These are phyloP conservation scores for Sula dactylatra DNA, from an alignment of 2,113 vertebrate species.

Conservation along the genomic window DNA sequence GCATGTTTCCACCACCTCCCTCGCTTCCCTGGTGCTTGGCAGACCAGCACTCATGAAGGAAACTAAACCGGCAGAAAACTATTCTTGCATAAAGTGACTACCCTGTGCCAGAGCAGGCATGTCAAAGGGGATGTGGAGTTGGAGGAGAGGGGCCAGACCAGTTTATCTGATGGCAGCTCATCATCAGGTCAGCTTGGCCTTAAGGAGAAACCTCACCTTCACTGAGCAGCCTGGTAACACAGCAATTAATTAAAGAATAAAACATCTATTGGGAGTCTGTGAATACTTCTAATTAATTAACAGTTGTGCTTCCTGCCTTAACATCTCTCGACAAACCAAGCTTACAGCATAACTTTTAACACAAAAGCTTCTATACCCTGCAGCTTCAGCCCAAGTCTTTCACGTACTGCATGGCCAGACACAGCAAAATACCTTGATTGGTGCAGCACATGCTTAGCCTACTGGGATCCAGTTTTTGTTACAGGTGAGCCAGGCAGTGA, in stretches of 20 bases:
- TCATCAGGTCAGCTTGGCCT: background rate
- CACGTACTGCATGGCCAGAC: background rate
- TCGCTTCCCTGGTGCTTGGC: background rate
- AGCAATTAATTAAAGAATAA: background rate
- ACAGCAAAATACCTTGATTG: background rate
- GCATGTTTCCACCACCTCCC: background rate
- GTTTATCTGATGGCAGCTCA: background rate
- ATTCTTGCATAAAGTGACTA: background rate
- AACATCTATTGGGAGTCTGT: background rate
- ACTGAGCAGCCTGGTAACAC: background rate
- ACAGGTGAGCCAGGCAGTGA: background rate
- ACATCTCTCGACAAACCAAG: background rate
- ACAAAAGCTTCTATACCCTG: background rate
- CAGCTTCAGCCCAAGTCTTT: background rate
- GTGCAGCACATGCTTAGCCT: background rate
- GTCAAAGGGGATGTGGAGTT: background rate
- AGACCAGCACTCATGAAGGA: background rate
- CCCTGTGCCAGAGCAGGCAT: background rate
- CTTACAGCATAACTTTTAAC: background rate
- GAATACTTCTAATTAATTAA: background rate
- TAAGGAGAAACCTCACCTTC: background rate
- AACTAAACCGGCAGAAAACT: background rate
- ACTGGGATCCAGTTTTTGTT: background rate
- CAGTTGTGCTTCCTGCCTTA: background rate
- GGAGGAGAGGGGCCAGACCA: background rate